Evolutionary conservation across 2,888 invertebrate genomes (phyloP).

Genomic region (Tethea ocularis): DNA sequence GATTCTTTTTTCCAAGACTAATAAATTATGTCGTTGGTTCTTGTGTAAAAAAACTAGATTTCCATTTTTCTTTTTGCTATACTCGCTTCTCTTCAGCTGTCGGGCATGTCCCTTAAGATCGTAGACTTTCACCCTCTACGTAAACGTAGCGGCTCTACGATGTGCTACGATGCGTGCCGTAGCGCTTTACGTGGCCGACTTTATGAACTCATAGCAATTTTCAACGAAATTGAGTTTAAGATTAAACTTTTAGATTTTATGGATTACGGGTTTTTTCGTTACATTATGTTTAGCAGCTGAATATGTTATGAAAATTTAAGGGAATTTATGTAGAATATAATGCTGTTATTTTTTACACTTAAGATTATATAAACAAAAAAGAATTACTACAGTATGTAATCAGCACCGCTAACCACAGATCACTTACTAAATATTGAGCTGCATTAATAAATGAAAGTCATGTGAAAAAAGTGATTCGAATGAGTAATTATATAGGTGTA

Average conservation of each 20-base stretch:
- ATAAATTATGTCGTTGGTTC: too few relatives aligned
- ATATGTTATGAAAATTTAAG: background rate
- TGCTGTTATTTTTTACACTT: too few relatives aligned
- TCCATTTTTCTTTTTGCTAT: background rate
- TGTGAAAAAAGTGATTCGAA: too few relatives aligned
- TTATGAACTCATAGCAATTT: conserved; percentile 24
- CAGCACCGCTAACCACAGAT: too few relatives aligned
- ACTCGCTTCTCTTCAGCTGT: background rate
- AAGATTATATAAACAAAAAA: too few relatives aligned
- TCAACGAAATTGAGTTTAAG: conserved; percentile 17
- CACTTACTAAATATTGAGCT: too few relatives aligned
- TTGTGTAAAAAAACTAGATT: too few relatives aligned
- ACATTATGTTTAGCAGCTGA: background rate
- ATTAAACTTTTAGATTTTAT: conserved; percentile 6
- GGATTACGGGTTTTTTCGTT: background rate
- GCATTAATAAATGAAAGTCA: too few relatives aligned
- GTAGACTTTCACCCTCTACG: conserved; percentile 14
- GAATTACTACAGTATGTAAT: too few relatives aligned
- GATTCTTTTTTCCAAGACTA: too few relatives aligned
- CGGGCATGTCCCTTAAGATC: background rate
- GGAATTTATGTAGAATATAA: background rate
- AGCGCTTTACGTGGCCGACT: conserved; percentile 21
- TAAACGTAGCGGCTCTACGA: conserved; percentile 29
- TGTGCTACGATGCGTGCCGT: conserved; percentile 27
- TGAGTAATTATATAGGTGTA: too few relatives aligned